These are phyloP conservation scores for Acrobasis consociella DNA, from an alignment of 2,888 invertebrate species.

Conservation along the genomic window DNA sequence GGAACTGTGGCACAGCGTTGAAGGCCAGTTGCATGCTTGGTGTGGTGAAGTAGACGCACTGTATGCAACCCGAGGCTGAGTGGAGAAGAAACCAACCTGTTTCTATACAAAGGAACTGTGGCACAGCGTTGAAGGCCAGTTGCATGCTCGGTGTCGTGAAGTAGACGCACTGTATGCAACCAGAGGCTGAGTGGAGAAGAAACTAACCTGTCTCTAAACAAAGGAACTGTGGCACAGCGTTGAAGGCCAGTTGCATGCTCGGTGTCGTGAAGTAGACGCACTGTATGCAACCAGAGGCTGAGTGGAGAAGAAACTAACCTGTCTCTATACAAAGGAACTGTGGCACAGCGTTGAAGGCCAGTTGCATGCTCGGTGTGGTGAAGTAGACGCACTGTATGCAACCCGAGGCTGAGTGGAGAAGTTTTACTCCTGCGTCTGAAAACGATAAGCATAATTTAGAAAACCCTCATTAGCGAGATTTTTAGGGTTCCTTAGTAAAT, in stretches of 20 bases:
- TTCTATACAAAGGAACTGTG: constrained; percentile 78
- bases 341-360: constrained; percentile 76
- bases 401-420: constrained; percentile 67
- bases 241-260: constrained; percentile 77
- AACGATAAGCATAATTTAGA: neutral
- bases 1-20: constrained; percentile 77
- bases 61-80: constrained; percentile 69
- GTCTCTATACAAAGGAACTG: constrained; percentile 78
- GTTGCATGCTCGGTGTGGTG: constrained; percentile 77
- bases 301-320: constrained; percentile 71
- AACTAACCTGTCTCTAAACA: no score
- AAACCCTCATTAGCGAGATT: no score
- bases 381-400: constrained; percentile 76
- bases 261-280: constrained; percentile 77
- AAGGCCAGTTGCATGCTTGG: constrained; percentile 78
- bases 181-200: constrained; percentile 66
- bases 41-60: constrained; percentile 75
- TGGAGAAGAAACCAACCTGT: no score
- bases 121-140: constrained; percentile 75
- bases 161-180: constrained; percentile 76
- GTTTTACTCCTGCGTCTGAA: constrained; percentile 75
- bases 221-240: constrained; percentile 76
- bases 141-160: constrained; percentile 79
- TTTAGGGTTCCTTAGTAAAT: no score
- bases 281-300: constrained; percentile 69